A percentile compares a stretch with the other conserved stretches of the same genome.
Conservation (phyloP, 2,888 invertebrate genomes). For the Galeopsomyia nigrocyanea region DNA sequence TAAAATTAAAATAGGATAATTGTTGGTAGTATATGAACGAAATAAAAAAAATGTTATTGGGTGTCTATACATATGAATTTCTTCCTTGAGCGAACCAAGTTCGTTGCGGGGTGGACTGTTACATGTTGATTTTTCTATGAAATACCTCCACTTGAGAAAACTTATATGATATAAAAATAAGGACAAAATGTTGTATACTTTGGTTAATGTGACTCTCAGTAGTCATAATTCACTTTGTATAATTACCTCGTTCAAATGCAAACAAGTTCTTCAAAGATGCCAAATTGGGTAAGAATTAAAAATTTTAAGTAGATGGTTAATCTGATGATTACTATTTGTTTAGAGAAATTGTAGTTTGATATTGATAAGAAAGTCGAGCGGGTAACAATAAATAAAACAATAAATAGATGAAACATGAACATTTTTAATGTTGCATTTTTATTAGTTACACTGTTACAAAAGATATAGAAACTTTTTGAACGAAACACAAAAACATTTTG, state of each 20-base stretch:
- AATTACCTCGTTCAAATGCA: slow-evolving; percentile 4
- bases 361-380: not conserved
- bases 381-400: slow-evolving; percentile 33
- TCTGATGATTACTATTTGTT: too few relatives aligned
- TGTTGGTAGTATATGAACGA: slow-evolving; percentile 15
- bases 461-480: slow-evolving; percentile 28
- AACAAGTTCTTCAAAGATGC: slow-evolving; percentile 4
- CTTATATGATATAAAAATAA: not conserved
- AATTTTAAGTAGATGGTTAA: not conserved
- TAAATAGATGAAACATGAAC: slow-evolving; percentile 31
- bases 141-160: slow-evolving; percentile 19
- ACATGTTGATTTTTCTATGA: slow-evolving; percentile 39
- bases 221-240: too few relatives aligned
- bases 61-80: slow-evolving; percentile 28
- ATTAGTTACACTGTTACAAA: slow-evolving; percentile 4
- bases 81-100: slow-evolving; percentile 24
- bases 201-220: too few relatives aligned
- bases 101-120: slow-evolving; percentile 33
- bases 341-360: not conserved
- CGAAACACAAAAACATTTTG: slow-evolving; percentile 22
- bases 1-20: not conserved
- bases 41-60: slow-evolving; percentile 16
- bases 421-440: slow-evolving; percentile 28
- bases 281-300: not conserved
- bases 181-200: slow-evolving; percentile 13